Evolutionary conservation across 2,113 vertebrate species (phyloP).

Genomic region (Accipiter cooperii): DNA sequence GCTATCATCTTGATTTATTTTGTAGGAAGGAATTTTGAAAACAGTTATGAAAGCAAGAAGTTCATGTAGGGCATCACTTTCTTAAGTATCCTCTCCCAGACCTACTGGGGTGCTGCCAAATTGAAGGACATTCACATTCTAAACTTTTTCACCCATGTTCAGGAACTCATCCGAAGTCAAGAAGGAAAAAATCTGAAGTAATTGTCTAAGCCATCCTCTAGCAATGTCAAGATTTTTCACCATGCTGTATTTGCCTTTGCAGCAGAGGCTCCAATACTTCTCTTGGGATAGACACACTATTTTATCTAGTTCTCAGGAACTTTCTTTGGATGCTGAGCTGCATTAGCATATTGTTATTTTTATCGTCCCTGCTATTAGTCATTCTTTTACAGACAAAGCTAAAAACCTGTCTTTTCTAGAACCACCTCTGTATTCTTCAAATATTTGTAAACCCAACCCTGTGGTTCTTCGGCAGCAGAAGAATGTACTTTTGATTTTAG

Average conservation of each 20-base stretch:
- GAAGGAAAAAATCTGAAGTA: not conserved
- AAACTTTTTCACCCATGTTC: not conserved
- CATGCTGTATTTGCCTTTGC: not conserved
- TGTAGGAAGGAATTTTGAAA: not conserved
- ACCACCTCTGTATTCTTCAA: not conserved
- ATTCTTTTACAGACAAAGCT: not conserved
- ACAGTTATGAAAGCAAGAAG: not conserved
- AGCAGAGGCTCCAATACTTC: not conserved
- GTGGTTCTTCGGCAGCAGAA: not conserved
- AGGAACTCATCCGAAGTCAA: not conserved
- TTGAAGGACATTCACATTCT: not conserved
- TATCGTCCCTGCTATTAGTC: not conserved
- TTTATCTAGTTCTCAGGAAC: not conserved
- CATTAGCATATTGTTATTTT: not conserved
- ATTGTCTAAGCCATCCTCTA: not conserved
- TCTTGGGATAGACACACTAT: not conserved
- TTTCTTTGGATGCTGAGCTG: not conserved
- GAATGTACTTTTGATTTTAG: not conserved
- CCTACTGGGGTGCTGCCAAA: not conserved
- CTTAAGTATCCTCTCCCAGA: not conserved
- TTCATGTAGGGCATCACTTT: not conserved
- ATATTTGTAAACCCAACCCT: not conserved
- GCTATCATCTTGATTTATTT: not conserved
- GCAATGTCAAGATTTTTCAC: not conserved
- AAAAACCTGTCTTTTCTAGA: not conserved